Evolutionary conservation across 2,888 invertebrate genomes (phyloP), one percentile per base, ranked within the genome.

Genomic region (Heterodera filipjevi): DNA sequence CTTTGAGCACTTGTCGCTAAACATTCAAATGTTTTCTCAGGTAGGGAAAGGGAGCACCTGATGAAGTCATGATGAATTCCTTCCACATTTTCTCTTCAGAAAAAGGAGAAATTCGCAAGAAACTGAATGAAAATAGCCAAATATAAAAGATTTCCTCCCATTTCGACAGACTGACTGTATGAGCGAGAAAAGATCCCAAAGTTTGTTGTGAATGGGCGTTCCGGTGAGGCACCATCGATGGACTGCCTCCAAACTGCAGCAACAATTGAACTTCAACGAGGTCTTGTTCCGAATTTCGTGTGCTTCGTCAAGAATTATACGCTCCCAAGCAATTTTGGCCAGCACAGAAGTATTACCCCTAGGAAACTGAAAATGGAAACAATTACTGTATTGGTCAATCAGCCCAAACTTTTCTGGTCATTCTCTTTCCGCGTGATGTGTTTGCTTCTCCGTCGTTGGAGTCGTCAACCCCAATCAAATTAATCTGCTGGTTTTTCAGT

Each of bases 271-370:
- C 22, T 70, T 80, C 46, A 70, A 39, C 33, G 80, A 71, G 14
- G 79, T 77, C 89, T 94, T 92, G 91, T 97, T 97, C 84, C 96
- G 93, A 14, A 97, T 94, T 66, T 93, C 92, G 90, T 98, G 97
- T 0, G 94, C 97, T 91, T 98, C 97, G 90, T 98, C 97, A 33
- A 98, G 91, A 80, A 97, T 93, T 3, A 95, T 92, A 74, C 97
- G 92, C 0, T 93, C 92, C 96, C 96, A 98, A 16, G 92, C 92
- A 5, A 97, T 92, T 68, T 92, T 91, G 89, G 92, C 92, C 71
- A 89, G 64, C 27, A 78, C 77, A 22, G 79, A 79, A 49, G 44
- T 81, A 73, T 32, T 19, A 39, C 35, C 30, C 27, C 32, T 49
- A 10, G 44, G 39, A 12, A 73, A 70, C 35, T 33, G 1, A 44